Evolutionary conservation across 2,888 invertebrate genomes (phyloP).

Genomic region (Agonopterix arenella): DNA sequence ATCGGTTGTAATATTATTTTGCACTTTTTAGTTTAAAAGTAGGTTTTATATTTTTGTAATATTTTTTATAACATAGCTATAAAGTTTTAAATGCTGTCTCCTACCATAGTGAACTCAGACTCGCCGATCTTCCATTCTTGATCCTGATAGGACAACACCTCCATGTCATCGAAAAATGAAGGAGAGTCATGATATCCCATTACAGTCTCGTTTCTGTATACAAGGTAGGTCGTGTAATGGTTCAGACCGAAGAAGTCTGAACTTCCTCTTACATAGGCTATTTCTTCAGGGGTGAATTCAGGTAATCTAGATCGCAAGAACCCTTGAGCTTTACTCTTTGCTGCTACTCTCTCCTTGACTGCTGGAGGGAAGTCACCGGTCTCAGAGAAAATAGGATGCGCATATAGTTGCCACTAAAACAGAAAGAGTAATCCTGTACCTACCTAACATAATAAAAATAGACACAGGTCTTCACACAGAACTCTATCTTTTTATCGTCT

Average conservation of each 20-base stretch:
- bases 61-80: too few species aligned
- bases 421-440: neutral
- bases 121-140: slow-evolving; percentile 18
- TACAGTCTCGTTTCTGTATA: slow-evolving; percentile 38
- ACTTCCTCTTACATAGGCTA: slow-evolving; percentile 69
- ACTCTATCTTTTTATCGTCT: too few species aligned
- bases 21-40: too few species aligned
- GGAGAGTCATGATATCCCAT: slow-evolving; percentile 18
- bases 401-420: slow-evolving; percentile 72
- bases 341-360: slow-evolving; percentile 73
- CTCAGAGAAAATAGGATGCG: slow-evolving; percentile 77
- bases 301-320: slow-evolving; percentile 76
- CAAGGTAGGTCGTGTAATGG: slow-evolving; percentile 75
- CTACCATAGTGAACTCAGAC: slow-evolving; percentile 15
- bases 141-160: slow-evolving; percentile 12
- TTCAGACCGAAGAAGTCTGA: slow-evolving; percentile 85
- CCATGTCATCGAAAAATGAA: slow-evolving; percentile 30
- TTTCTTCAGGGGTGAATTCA: slow-evolving; percentile 75
- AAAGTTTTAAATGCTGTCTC: neutral
- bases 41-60: too few species aligned
- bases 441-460: too few species aligned
- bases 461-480: too few species aligned
- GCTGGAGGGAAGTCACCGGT: slow-evolving; percentile 78
- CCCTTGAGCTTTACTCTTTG: slow-evolving; percentile 75
- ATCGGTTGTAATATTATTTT: too few species aligned